Evolutionary conservation across 1,140 invertebrate genomes (phyloP).

Genomic region (Heliconius melpomene): DNA sequence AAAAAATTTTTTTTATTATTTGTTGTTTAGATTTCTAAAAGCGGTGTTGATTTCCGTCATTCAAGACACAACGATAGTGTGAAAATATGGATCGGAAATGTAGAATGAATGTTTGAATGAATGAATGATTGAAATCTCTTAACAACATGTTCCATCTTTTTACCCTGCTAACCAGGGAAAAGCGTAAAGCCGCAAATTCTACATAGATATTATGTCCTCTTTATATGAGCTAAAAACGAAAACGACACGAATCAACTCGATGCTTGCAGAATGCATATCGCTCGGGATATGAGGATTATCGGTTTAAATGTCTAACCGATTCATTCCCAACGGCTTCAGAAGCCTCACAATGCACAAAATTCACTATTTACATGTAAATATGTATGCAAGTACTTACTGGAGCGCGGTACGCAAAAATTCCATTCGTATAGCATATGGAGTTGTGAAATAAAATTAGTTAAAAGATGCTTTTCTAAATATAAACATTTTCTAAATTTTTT

Average conservation of each 20-base stretch:
- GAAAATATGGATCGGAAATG: too few species aligned
- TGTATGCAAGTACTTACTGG: background rate
- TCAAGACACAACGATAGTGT: background rate
- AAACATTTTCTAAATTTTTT: too few species aligned
- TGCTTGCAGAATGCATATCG: background rate
- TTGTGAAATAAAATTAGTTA: too few species aligned
- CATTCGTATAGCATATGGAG: background rate
- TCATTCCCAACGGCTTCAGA: conserved; percentile 23
- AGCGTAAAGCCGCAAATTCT: too few species aligned
- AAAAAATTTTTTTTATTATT: too few species aligned
- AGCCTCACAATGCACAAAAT: conserved; percentile 23
- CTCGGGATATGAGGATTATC: conserved; percentile 16
- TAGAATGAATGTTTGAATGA: too few species aligned
- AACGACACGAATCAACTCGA: background rate
- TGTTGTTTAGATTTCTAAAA: too few species aligned
- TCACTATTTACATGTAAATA: conserved; percentile 7
- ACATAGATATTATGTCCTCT: too few species aligned
- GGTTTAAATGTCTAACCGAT: conserved; percentile 16
- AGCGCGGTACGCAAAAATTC: background rate
- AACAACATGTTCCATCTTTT: too few species aligned
- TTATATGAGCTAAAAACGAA: background rate
- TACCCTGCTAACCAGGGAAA: background rate
- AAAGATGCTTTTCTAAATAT: too few species aligned
- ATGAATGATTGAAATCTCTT: too few species aligned
- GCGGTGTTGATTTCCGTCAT: background rate